These are phyloP conservation scores for Otis tarda DNA, from an alignment of 2,113 vertebrate species.

Conservation along the genomic window DNA sequence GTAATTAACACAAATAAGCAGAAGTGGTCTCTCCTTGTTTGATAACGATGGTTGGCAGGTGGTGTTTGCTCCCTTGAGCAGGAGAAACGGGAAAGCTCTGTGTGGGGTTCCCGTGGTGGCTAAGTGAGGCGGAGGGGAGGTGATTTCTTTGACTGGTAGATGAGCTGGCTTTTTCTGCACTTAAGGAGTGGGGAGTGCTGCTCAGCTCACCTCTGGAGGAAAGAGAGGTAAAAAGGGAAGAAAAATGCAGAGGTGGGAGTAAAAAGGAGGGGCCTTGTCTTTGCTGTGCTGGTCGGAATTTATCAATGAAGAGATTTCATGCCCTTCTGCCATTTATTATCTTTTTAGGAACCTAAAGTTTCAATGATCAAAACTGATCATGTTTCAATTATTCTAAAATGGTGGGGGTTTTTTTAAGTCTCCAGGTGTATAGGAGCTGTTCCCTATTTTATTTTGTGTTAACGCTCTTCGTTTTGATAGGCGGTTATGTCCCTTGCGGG, in stretches of 20 bases:
- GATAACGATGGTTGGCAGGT: background rate
- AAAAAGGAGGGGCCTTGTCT: background rate
- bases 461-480: background rate
- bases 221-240: background rate
- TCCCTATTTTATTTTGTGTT: background rate
- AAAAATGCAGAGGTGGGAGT: background rate
- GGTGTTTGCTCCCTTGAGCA: background rate
- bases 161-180: background rate
- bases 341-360: background rate
- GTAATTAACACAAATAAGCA: conserved; percentile 34
- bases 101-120: background rate
- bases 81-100: background rate
- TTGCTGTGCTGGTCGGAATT: background rate
- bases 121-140: background rate
- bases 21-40: background rate
- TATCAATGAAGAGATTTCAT: background rate
- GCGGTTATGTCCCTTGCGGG: fast-evolving
- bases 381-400: no score
- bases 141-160: background rate
- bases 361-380: background rate
- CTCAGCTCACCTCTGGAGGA: background rate
- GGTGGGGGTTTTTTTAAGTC: background rate
- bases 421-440: background rate
- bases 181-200: background rate
- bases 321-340: background rate